Percentiles rank a stretch among this genome's conserved stretches.
phyloP scores from a whole-genome alignment of 2,888 invertebrate species.

The Carcina quercana region DNA sequence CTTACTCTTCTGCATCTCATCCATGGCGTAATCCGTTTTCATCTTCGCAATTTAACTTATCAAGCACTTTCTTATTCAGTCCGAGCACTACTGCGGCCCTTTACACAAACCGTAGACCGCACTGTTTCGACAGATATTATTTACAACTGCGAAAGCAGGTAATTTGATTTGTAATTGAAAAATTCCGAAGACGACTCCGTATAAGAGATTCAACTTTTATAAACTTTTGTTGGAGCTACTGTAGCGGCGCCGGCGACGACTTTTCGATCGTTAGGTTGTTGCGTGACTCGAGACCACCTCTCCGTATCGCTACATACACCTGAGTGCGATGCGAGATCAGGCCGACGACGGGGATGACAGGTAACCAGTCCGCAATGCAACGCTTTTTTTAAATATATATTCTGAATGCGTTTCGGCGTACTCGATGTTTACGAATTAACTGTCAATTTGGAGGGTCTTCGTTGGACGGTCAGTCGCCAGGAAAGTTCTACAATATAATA shows the following conservation, averaged over 20 bases:
- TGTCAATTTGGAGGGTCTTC: conserved; percentile 23
- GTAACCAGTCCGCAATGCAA: conserved; percentile 21
- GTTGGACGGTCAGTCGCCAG: conserved; percentile 11
- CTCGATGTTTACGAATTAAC: conserved; percentile 26
- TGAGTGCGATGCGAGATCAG: conserved; percentile 24
- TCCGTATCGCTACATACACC: conserved; percentile 26
- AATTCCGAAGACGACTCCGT: conserved; percentile 36
- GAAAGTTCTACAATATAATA: too few species aligned
- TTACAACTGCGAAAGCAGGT: conserved; percentile 43
- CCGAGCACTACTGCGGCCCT: conserved; percentile 31
- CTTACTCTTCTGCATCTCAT: conserved; percentile 71
- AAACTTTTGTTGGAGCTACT: not conserved
- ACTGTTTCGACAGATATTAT: conserved; percentile 39
- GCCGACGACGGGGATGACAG: conserved; percentile 21
- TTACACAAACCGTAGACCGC: conserved; percentile 35
- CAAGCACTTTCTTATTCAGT: conserved; percentile 48
- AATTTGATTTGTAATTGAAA: conserved; percentile 52
- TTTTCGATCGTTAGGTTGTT: conserved; percentile 11
- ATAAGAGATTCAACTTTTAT: not conserved
- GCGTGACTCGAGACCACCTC: conserved; percentile 24
- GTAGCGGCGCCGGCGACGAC: conserved; percentile 7
- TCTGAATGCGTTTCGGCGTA: conserved; percentile 20
- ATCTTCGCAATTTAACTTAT: conserved; percentile 39
- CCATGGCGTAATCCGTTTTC: conserved; percentile 73
- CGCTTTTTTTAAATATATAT: conserved; percentile 24